Evolutionary conservation across 1,140 invertebrate genomes (phyloP).

Genomic region (Phymastichus coffea): DNA sequence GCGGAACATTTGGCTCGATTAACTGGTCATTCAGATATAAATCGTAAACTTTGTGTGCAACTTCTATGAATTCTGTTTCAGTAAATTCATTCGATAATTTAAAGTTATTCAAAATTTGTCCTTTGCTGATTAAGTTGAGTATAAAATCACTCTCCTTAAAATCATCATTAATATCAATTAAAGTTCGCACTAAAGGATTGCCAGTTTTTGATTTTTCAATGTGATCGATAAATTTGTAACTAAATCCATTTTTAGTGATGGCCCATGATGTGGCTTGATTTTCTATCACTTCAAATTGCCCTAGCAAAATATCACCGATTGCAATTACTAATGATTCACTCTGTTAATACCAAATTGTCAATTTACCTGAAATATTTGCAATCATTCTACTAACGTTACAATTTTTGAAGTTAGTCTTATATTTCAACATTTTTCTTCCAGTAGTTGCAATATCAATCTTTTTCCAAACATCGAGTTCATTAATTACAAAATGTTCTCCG

Average conservation of each 20-base stretch:
- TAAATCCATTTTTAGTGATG: neutral
- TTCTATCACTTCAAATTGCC: neutral
- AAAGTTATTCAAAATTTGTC: neutral
- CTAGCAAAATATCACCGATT: neutral
- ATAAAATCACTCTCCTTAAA: neutral
- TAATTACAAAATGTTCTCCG: conserved; percentile 30
- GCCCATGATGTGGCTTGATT: neutral
- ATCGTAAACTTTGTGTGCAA: conserved; percentile 50
- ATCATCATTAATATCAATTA: neutral
- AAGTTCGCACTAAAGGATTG: neutral
- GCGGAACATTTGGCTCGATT: conserved; percentile 39
- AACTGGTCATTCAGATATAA: conserved; percentile 42
- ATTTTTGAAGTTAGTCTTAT: neutral
- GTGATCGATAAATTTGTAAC: neutral
- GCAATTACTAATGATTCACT: too few relatives aligned
- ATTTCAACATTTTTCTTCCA: neutral
- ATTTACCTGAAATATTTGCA: too few relatives aligned
- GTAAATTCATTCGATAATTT: neutral
- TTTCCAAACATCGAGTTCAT: conserved; percentile 38
- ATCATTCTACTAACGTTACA: too few relatives aligned
- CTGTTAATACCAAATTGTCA: too few relatives aligned
- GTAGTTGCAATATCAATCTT: conserved; percentile 39
- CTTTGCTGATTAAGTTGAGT: neutral
- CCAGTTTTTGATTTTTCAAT: neutral
- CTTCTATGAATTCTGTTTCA: conserved; percentile 44